A percentile compares a stretch with the other conserved stretches of the same genome.
Evolutionary conservation across 2,113 vertebrate genomes (phyloP).

Genomic region (Callithrix jacchus): DNA sequence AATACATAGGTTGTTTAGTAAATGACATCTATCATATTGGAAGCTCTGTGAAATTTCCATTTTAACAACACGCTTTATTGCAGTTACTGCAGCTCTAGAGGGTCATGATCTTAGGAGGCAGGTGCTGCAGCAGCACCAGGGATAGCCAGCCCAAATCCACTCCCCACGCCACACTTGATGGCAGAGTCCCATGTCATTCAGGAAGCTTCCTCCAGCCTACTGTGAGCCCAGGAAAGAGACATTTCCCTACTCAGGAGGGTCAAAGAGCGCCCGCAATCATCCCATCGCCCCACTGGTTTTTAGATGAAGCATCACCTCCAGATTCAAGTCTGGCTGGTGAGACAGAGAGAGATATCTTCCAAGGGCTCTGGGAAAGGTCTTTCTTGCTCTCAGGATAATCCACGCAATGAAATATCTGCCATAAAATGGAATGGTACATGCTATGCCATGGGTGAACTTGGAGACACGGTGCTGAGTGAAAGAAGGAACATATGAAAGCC

Average conservation of each 20-base stretch:
- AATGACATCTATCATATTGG: neutral
- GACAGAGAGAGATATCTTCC: neutral
- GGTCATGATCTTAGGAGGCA: accelerated
- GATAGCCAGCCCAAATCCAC: neutral
- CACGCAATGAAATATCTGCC: too few species aligned
- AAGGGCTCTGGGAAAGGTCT: accelerated
- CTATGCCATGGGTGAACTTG: accelerated
- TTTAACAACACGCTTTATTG: neutral
- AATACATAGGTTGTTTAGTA: neutral
- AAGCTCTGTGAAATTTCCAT: neutral
- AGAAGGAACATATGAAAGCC: neutral
- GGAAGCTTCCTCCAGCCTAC: neutral
- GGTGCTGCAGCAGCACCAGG: accelerated
- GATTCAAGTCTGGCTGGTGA: neutral
- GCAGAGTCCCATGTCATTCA: neutral
- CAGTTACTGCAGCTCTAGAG: accelerated
- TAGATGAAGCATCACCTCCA: neutral
- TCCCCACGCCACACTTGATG: accelerated
- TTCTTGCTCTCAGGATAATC: neutral
- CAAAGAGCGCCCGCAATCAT: accelerated
- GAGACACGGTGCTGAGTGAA: accelerated
- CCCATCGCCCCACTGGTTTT: accelerated
- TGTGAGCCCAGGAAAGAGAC: too few species aligned
- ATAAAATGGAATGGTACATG: accelerated
- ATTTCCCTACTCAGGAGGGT: neutral